Percentiles rank a stretch among this genome's conserved stretches.
phyloP scores from a whole-genome alignment of 2,888 invertebrate species.

The Drosophila neotestacea region DNA sequence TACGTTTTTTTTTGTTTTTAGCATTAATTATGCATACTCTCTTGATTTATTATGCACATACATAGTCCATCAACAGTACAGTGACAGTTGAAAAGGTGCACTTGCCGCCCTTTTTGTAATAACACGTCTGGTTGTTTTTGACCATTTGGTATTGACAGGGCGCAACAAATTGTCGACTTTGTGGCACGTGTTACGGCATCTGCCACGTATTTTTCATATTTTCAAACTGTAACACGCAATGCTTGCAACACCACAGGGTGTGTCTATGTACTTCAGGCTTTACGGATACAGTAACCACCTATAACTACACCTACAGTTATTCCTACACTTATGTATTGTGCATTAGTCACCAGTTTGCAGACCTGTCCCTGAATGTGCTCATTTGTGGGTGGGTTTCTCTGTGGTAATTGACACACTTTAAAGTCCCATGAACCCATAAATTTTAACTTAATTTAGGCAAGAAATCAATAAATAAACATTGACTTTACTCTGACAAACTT shows the following conservation, averaged over 20 bases:
- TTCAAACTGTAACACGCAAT: slow-evolving; percentile 17
- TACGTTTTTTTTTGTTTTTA: slow-evolving; percentile 17
- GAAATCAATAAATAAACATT: slow-evolving; percentile 13
- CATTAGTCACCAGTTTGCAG: slow-evolving; percentile 20
- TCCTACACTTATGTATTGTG: slow-evolving; percentile 1
- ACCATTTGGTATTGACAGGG: slow-evolving; percentile 32
- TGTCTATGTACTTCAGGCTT: slow-evolving; percentile 7
- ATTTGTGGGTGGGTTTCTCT: slow-evolving; percentile 7
- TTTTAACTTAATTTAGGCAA: slow-evolving; percentile 12
- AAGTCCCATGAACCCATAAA: slow-evolving; percentile 4
- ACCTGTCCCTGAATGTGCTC: slow-evolving; percentile 18
- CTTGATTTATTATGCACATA: slow-evolving; percentile 73
- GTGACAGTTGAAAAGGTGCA: slow-evolving; percentile 38
- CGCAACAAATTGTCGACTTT: slow-evolving; percentile 24
- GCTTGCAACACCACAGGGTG: slow-evolving; percentile 12
- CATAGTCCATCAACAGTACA: slow-evolving; percentile 17
- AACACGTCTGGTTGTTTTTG: slow-evolving; percentile 27
- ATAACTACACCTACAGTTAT: not conserved
- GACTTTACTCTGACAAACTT: not conserved
- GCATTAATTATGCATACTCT: slow-evolving; percentile 68
- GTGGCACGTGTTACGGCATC: slow-evolving; percentile 27
- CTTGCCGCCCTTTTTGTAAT: slow-evolving; percentile 17
- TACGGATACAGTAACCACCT: not conserved
- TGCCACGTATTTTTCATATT: slow-evolving; percentile 14
- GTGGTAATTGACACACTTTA: slow-evolving; percentile 24